Percentiles rank a stretch among this genome's conserved stretches.
phyloP scores from a whole-genome alignment of 2,888 invertebrate genomes.

The Orchesella flavescens region DNA sequence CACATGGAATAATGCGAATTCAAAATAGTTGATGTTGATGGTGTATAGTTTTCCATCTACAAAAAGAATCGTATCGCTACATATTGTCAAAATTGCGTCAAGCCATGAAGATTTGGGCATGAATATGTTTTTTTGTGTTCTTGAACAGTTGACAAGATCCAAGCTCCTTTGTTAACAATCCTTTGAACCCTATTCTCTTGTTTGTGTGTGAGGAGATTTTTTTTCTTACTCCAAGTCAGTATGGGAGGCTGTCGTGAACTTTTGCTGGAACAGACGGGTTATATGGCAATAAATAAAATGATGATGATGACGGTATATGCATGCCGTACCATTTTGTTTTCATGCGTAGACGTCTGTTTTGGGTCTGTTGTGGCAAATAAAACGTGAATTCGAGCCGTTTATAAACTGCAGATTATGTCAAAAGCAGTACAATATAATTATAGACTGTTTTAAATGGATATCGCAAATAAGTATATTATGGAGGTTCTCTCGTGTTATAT shows the following conservation, averaged over 20 bases:
- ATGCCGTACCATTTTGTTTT: not conserved
- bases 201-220: no score
- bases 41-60: no score
- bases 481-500: no score
- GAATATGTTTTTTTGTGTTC: not conserved
- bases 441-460: no score
- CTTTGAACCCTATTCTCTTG: conserved; percentile 14
- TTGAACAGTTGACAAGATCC: conserved; percentile 27
- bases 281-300: conserved; percentile 26
- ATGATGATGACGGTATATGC: conserved; percentile 8
- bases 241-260: no score
- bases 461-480: no score
- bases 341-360: not conserved
- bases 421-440: no score
- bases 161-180: conserved; percentile 21
- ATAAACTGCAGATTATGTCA: no score
- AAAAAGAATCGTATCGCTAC: not conserved
- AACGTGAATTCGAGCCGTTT: not conserved
- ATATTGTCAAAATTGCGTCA: conserved; percentile 32
- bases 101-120: not conserved
- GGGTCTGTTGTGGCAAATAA: conserved; percentile 8
- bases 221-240: no score
- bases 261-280: conserved; percentile 7
- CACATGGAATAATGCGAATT: not conserved
- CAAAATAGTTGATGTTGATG: no score